Base-by-base conservation (phyloP, 2,888 invertebrate genomes). In the Drosophila diplacantha region DNA sequence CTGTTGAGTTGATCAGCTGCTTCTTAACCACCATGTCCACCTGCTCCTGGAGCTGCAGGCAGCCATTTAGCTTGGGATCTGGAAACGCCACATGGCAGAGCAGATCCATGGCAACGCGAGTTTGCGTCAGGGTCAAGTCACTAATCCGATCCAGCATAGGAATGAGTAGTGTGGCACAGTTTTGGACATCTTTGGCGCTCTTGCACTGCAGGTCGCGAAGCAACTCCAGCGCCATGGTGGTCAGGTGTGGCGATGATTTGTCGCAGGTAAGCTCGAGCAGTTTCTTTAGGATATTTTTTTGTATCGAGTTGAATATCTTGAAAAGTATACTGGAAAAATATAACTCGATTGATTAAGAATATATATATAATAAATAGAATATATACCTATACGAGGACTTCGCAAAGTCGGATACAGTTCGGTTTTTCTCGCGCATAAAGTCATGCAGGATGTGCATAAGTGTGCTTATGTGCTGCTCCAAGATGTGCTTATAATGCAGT, bases 11-110 rank as follows among this genome's bases (percentile, higher is more conserved):
- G 3, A 93, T 91, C 35, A 96, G 89, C 87, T 96, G 94, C 86
- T 97, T 97, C 72, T 93, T 91, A n/a, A 96, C 91, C 18, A 96
- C 89, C 90, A 96, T 96, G 82, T 93, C 92, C 52, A 97, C 90
- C 84, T 96, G 95, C 88, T 95, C 94, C 86, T 93, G 92, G 37
- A 95, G 93, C 87, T 93, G 93, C 82, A 93, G 91, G 54, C 95
- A 91, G 29, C 90, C 89, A 35, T 88, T 83, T 26, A 86, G 69
- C 11, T 83, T 88, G 44, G 86, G 87, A 72, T 83, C 85, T n/a
- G 88, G 90, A 88, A 87, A 96, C 26, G 94, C 94, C 39, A 95
- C 90, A 18, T 91, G 91, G 84, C 95, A 94, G 5, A 97, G 87
- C 71, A 96, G 89, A 84, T 95, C 93, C 91, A 95, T 94, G 12